Evolutionary conservation across 1,140 invertebrate genomes (phyloP), one percentile per base, ranked within the genome.

Genomic region (Drosophila oshimai): DNA sequence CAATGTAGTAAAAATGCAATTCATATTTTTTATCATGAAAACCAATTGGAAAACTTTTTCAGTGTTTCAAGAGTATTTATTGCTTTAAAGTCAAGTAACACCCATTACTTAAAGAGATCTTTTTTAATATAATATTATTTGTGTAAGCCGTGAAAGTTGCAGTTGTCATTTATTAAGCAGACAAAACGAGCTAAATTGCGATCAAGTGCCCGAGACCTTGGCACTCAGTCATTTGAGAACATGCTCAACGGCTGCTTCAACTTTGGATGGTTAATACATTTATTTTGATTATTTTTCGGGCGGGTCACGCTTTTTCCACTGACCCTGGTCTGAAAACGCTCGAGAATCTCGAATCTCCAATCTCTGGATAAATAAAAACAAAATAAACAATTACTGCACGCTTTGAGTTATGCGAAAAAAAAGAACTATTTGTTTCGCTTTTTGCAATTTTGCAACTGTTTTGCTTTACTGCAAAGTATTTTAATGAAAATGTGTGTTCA

Each of bases 401-500:
- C 29, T 24, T 36, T 24, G 31, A 4, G 4, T 24, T 34, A 46
- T 20, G 54, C 34, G n/a, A n/a, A 54, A 9, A 26, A 33, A 4
- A n/a, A 33, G 7, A n/a, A n/a, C n/a, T n/a, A n/a, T 5, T 31
- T n/a, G 22, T 22, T 22, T 15, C 2, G 9, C 9, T 20, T 49
- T 20, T 58, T 26, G 13, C 15, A 4, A 2, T 45, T n/a, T 45
- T 36, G 20, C 12, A 15, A 47, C 10, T 15, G 6, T 55, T 26
- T 61, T 50, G 54, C 22, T 65, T 37, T 17, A 33, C 41, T 20
- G 17, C 17, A 6, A 51, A 73, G 67, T 51, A 72, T 67, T 77
- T 77, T 46, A 47, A 57, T 44, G 61, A 20, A 64, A 79, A 80
- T 80, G 29, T 42, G 64, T 61, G 13, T 18, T 26, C 15, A 13